Evolutionary conservation across 2,797 vertebrate genomes (phyloP), one percentile per base, ranked within the genome.

Genomic region (Acestrorhynchus altus): DNA sequence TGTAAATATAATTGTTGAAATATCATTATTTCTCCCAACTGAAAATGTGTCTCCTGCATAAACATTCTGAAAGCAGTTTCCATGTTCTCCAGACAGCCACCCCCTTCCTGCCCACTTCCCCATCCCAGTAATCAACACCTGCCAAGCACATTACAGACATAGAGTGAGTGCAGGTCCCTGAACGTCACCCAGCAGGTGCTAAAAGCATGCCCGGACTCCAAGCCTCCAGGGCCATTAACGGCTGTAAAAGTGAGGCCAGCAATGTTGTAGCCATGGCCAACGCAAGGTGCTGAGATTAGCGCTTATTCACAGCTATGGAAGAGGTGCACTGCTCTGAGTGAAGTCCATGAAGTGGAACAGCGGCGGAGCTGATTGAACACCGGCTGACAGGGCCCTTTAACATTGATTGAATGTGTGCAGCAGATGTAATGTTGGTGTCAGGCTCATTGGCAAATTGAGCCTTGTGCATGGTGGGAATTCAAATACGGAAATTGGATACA

Each of bases 401-500:
- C 71, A 65, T 51, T 73, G 65, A 80, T 74, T 80, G 79, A 80
- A 63, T 77, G 54, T 22, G 26, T 73, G 63, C 42, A 11, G 61
- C 63, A 79, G 44, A 70, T 76, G 35, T 61, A 70, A 61, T 47
- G 57, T 40, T 28, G 44, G 66, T 44, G 44, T 79, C 73, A 57
- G 40, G 57, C 65, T 78, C 70, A 54, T 73, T 70, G 76, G 68
- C 71, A 77, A 81, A 79, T 81, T 54, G 68, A 74, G 59, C 59
- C 44, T 39, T 66, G 63, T 76, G 63, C 31, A 35, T 49, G 51
- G 52, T 60, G 66, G 64, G 28, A 70, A 54, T 77, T 71, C 61
- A 73, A 52, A 60, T n/a, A 12, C 20, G 12, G 79, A 40, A 61
- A 51, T 51, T 63, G 39, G 74, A 68, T 73, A 47, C 64, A 54